Evolutionary conservation across 1,140 invertebrate species (phyloP).

Genomic region (Zeugodacus cucurbitae): DNA sequence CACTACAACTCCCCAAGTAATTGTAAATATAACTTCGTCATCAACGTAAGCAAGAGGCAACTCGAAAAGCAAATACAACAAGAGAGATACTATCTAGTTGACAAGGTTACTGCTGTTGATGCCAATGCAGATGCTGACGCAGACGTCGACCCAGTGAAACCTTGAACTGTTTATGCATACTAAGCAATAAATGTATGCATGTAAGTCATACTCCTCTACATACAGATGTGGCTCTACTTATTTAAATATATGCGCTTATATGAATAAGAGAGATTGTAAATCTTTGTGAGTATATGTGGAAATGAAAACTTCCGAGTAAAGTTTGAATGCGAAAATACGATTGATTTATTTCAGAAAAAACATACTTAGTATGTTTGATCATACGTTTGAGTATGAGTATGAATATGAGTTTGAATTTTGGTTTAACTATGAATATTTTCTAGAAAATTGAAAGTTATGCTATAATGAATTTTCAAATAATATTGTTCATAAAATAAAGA

Average conservation of each 20-base stretch:
- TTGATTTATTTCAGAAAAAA: too few relatives aligned
- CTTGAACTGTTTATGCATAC: not conserved
- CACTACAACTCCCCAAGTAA: not conserved
- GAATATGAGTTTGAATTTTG: too few relatives aligned
- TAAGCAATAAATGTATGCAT: not conserved
- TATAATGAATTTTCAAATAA: too few relatives aligned
- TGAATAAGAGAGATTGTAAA: not conserved
- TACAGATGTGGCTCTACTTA: not conserved
- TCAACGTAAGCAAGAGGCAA: not conserved
- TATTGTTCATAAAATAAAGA: too few relatives aligned
- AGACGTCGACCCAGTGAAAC: slow-evolving; percentile 22
- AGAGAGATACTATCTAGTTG: not conserved
- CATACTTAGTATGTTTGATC: too few relatives aligned
- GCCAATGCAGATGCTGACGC: slow-evolving; percentile 4
- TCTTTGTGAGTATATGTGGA: not conserved
- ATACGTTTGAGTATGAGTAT: too few relatives aligned
- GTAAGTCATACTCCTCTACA: not conserved
- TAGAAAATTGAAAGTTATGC: too few relatives aligned
- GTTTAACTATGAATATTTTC: too few relatives aligned
- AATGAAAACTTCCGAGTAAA: not conserved
- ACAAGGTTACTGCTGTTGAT: not conserved
- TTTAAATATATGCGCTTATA: not conserved
- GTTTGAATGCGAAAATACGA: not conserved
- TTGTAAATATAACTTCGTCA: slow-evolving; percentile 12
- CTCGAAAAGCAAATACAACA: not conserved